Percentiles rank a stretch among this genome's conserved stretches.
These are phyloP conservation scores for Melieria omissa DNA, from an alignment of 2,888 invertebrate species.

Conservation along the genomic window DNA sequence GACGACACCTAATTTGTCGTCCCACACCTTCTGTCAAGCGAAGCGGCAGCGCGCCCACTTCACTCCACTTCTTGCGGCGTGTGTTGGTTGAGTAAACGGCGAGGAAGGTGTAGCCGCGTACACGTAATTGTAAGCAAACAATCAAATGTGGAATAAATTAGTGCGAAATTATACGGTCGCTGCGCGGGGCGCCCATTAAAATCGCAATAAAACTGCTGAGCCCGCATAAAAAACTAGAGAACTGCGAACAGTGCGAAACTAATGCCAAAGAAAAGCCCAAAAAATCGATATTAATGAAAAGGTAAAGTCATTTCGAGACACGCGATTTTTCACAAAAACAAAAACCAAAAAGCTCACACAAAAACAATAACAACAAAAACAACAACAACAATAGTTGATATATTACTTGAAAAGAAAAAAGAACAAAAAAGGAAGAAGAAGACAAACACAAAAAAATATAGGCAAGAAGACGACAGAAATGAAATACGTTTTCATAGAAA, in stretches of 20 bases:
- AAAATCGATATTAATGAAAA: conserved; percentile 40
- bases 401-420: too few species aligned
- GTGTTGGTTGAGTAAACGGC: conserved; percentile 7
- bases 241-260: conserved; percentile 11
- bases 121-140: conserved; percentile 21
- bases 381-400: too few species aligned
- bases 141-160: conserved; percentile 25
- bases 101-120: conserved; percentile 22
- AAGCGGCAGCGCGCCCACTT: background rate
- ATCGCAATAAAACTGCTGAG: conserved; percentile 13
- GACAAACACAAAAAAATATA: too few species aligned
- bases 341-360: background rate
- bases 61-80: conserved; percentile 1
- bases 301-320: conserved; percentile 23
- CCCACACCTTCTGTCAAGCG: background rate
- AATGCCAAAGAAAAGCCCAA: conserved; percentile 15
- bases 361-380: conserved; percentile 2
- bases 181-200: conserved; percentile 16
- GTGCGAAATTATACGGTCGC: conserved; percentile 20
- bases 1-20: too few species aligned
- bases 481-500: conserved; percentile 2
- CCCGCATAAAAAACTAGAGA: background rate
- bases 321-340: background rate
- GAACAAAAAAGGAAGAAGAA: too few species aligned
- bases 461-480: background rate